These are phyloP conservation scores for Saguinus midas DNA, from an alignment of 2,113 vertebrate genomes.

Conservation along the genomic window DNA sequence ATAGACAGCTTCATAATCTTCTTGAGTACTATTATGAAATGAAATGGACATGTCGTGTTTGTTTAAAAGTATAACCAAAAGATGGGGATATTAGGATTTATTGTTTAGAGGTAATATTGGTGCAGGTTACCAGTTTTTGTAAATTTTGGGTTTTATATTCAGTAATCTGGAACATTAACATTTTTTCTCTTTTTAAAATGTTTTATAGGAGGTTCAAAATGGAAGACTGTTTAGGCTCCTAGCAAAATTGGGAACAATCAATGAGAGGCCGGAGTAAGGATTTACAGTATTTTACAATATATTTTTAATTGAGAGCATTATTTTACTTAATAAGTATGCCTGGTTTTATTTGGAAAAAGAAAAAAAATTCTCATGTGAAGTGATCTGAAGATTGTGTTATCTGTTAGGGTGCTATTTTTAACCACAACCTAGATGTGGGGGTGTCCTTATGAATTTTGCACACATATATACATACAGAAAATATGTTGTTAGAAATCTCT, in stretches of 20 bases:
- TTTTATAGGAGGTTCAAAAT: constrained; percentile 97
- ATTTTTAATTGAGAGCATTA: constrained; percentile 18
- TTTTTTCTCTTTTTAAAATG: constrained; percentile 73
- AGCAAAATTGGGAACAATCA: constrained; percentile 99
- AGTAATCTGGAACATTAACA: constrained; percentile 63
- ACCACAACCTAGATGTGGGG: neutral
- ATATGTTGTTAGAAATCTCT: neutral
- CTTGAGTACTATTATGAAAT: neutral
- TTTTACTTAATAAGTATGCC: constrained; percentile 6
- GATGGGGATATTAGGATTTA: neutral
- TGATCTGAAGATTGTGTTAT: neutral
- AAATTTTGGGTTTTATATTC: constrained; percentile 43
- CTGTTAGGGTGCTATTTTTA: neutral
- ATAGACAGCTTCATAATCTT: neutral
- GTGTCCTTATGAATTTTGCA: neutral
- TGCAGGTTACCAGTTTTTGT: neutral
- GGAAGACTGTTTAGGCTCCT: constrained; percentile 98
- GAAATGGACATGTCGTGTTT: neutral
- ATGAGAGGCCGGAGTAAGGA: constrained; percentile 98
- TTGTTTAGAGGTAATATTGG: constrained; percentile 6
- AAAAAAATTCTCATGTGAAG: constrained; percentile 18
- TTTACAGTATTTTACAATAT: constrained; percentile 65
- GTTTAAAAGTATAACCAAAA: constrained; percentile 48
- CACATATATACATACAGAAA: neutral
- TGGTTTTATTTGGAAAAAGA: constrained; percentile 49